Conservation (phyloP, 2,113 vertebrate species). For the Microtus richardsoni region DNA sequence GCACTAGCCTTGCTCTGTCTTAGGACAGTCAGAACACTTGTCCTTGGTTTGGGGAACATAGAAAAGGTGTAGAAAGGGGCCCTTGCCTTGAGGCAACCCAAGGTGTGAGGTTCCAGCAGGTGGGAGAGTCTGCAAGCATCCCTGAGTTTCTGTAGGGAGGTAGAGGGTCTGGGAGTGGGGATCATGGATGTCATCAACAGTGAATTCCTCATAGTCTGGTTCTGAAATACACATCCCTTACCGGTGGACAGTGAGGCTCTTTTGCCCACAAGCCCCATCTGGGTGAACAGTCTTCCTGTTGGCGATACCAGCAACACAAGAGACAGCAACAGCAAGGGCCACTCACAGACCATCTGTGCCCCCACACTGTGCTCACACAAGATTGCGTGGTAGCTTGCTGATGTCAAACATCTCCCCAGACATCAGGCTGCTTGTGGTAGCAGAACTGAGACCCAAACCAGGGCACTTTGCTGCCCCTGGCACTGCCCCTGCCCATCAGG, state of each 20-base stretch:
- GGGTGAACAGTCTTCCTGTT: neutral
- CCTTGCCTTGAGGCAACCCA: neutral
- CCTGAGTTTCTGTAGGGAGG: neutral
- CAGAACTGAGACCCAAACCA: neutral
- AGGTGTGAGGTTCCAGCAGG: neutral
- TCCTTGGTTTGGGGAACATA: neutral
- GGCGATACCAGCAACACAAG: neutral
- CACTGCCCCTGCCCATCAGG: neutral
- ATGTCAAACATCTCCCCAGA: neutral
- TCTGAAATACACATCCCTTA: neutral
- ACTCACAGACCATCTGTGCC: fast-evolving
- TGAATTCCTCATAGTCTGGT: neutral
- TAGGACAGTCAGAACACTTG: neutral
- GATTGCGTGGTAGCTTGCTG: neutral
- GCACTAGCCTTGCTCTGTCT: no score
- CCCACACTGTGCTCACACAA: neutral
- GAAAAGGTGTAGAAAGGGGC: neutral
- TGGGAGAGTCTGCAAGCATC: neutral
- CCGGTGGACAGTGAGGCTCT: neutral
- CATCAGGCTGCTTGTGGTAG: fast-evolving
- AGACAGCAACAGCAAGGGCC: fast-evolving
- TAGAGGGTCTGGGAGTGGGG: neutral
- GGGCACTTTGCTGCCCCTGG: neutral
- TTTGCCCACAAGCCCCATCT: neutral
- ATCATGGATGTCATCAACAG: neutral